phyloP scores from a whole-genome alignment of 2,797 vertebrate species.

The Chaetophractus vellerosus region DNA sequence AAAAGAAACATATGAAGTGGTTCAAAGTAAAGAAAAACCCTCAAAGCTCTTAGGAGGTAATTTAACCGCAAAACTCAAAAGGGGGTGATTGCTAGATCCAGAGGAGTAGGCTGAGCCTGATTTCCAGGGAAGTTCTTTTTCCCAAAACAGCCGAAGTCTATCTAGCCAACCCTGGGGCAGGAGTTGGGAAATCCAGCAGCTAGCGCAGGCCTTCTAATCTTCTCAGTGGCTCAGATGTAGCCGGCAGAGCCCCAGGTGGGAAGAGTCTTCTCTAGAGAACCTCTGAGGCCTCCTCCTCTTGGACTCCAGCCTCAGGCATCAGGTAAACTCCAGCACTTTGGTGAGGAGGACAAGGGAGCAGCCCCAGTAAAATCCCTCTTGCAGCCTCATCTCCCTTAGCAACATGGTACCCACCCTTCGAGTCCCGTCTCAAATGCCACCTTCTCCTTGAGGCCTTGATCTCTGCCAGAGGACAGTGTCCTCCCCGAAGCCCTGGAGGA shows the following conservation, averaged over 20 bases:
- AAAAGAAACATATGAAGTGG: slow-evolving; percentile 75
- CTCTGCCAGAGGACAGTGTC: neutral
- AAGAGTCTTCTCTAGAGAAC: neutral
- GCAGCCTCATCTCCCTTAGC: neutral
- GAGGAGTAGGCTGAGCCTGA: slow-evolving; percentile 17
- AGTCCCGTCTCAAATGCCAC: neutral
- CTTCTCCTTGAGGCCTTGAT: neutral
- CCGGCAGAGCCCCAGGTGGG: neutral
- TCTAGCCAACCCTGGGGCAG: rapidly evolving
- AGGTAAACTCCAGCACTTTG: neutral
- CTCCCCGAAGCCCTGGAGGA: neutral
- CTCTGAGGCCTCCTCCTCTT: neutral
- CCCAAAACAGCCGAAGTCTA: neutral
- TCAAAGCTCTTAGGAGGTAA: neutral
- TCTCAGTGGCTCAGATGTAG: neutral
- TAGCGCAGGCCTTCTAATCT: neutral
- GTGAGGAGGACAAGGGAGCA: neutral
- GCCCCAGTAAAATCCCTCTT: neutral
- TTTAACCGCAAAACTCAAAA: slow-evolving; percentile 69
- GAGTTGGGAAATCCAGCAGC: neutral
- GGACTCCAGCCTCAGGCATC: neutral
- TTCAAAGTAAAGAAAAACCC: neutral
- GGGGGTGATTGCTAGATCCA: slow-evolving; percentile 48
- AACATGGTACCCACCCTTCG: neutral
- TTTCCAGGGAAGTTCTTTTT: slow-evolving; percentile 64